Evolutionary conservation across 2,888 invertebrate species (phyloP), one percentile per base, ranked within the genome.

Genomic region (Polymixis flavicincta): DNA sequence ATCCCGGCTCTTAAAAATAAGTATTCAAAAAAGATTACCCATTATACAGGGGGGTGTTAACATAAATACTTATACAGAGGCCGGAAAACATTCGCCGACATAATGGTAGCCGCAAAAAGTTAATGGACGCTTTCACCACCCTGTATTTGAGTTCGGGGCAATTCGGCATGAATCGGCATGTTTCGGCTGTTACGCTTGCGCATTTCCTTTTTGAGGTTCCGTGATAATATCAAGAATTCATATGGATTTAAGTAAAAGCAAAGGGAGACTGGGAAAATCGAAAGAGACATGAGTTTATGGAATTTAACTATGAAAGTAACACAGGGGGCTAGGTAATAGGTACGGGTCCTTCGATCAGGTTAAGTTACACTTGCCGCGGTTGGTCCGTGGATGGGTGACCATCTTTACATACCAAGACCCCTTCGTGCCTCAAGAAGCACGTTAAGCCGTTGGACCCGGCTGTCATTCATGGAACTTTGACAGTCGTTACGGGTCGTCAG

Each of bases 41-140:
- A 80, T 88, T 86, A 87, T 82, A 87, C 86, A 87, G 78, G 83
- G 42, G 37, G 61, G 78, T 74, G 78, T 78, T 76, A 86, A 85
- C 84, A 85, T 85, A 87, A 88, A 85, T 86, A 83, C 87, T 75
- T 87, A 87, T 87, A 88, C 86, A 88, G 78, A 70, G 79, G 66
- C 87, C 90, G 91, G 92, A 91, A 91, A 88, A 85, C 88, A 90
- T 90, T 92, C 84, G 72, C 82, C 84, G 83, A 70, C 78, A 84
- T 91, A 93, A 93, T 91, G 92, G 87, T 65, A 48, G 76, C 80
- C 85, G 84, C 92, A 92, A 92, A 93, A 93, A 92, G 92, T 89
- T 92, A 93, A 93, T 93, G 93, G 92, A 90, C 82, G 88, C 87
- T 88, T 92, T 89, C 88, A 81, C 70, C 87, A 83, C 67, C 76